phyloP scores from a whole-genome alignment of 2,888 invertebrate genomes.

The Nomada fucata region DNA sequence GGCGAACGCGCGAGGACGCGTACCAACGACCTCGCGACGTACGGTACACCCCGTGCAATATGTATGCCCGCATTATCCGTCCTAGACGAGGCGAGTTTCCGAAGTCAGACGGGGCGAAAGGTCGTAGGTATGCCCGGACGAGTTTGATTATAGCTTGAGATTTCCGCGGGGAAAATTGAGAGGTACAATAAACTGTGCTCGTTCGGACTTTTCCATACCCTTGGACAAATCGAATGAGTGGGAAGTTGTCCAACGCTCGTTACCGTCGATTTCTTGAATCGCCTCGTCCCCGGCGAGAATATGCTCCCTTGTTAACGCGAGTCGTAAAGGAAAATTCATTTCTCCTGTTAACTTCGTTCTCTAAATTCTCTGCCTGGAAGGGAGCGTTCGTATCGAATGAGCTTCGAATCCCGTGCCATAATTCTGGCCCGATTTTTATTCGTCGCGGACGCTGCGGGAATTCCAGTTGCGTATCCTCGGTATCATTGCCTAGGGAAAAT shows the following conservation, averaged over 20 bases:
- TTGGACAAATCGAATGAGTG: constrained; percentile 5
- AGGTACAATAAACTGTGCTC: constrained; percentile 57
- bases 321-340: neutral
- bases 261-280: constrained; percentile 32
- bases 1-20: constrained; percentile 55
- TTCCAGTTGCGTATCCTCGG: neutral
- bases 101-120: constrained; percentile 62
- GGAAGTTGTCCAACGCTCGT: constrained; percentile 36
- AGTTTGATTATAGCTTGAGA: constrained; percentile 69
- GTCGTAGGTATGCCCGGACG: constrained; percentile 51
- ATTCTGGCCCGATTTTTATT: neutral
- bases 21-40: constrained; percentile 54
- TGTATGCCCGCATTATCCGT: constrained; percentile 67
- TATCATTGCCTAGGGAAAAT: constrained; percentile 3
- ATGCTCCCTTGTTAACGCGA: neutral
- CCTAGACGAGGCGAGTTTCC: constrained; percentile 60
- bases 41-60: constrained; percentile 52
- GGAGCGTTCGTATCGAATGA: neutral
- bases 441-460: no score
- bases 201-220: constrained; percentile 38
- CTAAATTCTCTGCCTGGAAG: neutral
- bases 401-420: neutral
- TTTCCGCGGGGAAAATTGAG: constrained; percentile 67
- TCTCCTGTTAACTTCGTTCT: neutral
- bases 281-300: constrained; percentile 1